Evolutionary conservation across 1,140 invertebrate species (phyloP), one percentile per base, ranked within the genome.

Genomic region (Daktulosphaira vitifoliae): DNA sequence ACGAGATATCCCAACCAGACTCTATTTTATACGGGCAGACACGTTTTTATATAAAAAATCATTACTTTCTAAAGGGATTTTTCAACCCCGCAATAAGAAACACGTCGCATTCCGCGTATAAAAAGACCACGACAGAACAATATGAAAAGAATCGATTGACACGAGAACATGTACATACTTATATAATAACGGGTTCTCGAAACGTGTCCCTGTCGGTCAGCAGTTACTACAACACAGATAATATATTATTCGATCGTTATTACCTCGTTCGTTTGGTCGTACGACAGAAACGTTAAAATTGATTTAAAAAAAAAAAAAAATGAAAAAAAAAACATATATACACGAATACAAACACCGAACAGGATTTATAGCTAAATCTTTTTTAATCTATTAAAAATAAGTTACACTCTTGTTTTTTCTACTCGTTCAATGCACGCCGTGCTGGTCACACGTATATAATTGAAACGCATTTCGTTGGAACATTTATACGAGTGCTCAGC

Each of bases 171-270:
- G 16, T 20, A 13, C 20, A 13, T 4, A 2, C 18, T 4, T 48
- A 18, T 22, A 56, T 37, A 42, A 42, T 56, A 56, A 59, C 54
- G 54, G 39, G 42, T 59, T 59, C 44, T 4, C 23, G 26, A 29
- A 56, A 56, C 53, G 53, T 42, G 53, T 56, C 53, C 53, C 53
- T 56, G 51, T 22, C 11, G 38, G n/a, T 33, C 29, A 33, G 5
- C 29, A 33, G 5, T 33, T 33, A 33, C 29, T 33, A 33, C 56
- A 22, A 33, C 29, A 33, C 5, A n/a, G 39, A 37, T 16, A 48
- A 62, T 62, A 62, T 62, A 48, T 62, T 62, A 48, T 44, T 16
- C 56, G 56, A 62, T 62, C 56, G 56, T 62, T 62, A 62, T 62
- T 62, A 25, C 42, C 42, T 33, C 44, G 13, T 20, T 6, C 16